phyloP scores from a whole-genome alignment of 1,140 invertebrate genomes.

The Drosophila azteca region DNA sequence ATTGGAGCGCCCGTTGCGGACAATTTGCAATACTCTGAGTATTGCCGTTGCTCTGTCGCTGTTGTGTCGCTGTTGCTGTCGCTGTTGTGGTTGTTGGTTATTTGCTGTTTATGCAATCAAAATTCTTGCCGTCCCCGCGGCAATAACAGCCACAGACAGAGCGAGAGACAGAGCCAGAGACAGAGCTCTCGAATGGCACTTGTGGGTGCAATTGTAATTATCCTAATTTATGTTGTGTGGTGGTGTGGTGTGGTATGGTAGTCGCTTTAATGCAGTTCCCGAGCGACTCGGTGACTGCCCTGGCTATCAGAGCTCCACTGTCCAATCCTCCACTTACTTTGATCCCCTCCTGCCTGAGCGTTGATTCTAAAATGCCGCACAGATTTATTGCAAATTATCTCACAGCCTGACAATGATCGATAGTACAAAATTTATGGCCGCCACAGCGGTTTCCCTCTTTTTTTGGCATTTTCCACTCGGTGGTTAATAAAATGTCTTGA shows the following conservation, averaged over 20 bases:
- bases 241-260: conserved; percentile 61
- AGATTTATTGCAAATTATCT: conserved; percentile 80
- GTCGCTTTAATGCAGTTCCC: conserved; percentile 47
- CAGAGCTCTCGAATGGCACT: conserved; percentile 68
- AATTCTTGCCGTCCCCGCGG: conserved; percentile 65
- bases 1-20: conserved; percentile 51
- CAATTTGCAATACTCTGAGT: conserved; percentile 47
- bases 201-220: conserved; percentile 82
- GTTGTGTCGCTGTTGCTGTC: conserved; percentile 19
- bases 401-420: conserved; percentile 74
- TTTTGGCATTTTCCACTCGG: conserved; percentile 13
- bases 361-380: conserved; percentile 63
- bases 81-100: conserved; percentile 13
- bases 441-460: conserved; percentile 26
- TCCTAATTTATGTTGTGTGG: conserved; percentile 78
- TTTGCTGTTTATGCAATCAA: conserved; percentile 74
- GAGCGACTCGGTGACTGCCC: conserved; percentile 9
- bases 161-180: conserved; percentile 13
- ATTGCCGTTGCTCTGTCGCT: conserved; percentile 22
- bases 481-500: conserved; percentile 43
- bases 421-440: conserved; percentile 69
- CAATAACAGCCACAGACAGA: conserved; percentile 9
- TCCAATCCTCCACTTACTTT: not conserved
- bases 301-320: conserved; percentile 6
- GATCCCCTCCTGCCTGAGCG: not conserved